Evolutionary conservation across 2,797 vertebrate genomes (phyloP).

Genomic region (Meda fulgida): DNA sequence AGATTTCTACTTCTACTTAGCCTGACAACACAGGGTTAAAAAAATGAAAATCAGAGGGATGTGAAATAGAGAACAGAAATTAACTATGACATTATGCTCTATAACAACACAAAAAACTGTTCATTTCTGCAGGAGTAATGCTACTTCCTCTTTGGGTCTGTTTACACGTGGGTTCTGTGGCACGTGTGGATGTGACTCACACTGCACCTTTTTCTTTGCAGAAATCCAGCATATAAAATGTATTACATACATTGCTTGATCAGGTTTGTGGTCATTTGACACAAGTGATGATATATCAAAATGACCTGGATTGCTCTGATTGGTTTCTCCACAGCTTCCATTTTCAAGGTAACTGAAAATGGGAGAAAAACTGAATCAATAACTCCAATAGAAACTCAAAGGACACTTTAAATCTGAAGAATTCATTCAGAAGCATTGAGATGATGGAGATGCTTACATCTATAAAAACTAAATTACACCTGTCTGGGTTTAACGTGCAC

Average conservation of each 20-base stretch:
- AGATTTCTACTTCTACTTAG: constrained; percentile 16
- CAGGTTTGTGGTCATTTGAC: constrained; percentile 29
- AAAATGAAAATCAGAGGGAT: too few relatives aligned
- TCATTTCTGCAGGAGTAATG: not conserved
- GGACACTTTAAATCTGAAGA: not conserved
- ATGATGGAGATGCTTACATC: not conserved
- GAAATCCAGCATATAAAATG: not conserved
- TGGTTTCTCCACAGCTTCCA: not conserved
- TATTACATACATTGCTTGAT: not conserved
- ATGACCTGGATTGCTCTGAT: not conserved
- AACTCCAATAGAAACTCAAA: not conserved
- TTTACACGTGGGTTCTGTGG: constrained; percentile 28
- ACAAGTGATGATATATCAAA: constrained; percentile 3
- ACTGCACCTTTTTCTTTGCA: not conserved
- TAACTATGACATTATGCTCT: constrained; percentile 20
- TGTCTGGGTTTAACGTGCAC: not conserved
- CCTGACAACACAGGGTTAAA: not conserved
- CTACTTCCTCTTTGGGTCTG: constrained; percentile 42
- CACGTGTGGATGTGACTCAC: constrained; percentile 38
- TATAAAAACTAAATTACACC: not conserved
- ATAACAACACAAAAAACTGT: constrained; percentile 12
- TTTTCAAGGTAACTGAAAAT: not conserved
- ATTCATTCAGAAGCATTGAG: not conserved
- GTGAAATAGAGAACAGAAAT: not conserved
- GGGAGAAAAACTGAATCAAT: not conserved